Percentiles rank a stretch among this genome's conserved stretches.
These are phyloP conservation scores for Aphidius colemani DNA, from an alignment of 2,888 invertebrate species.

Conservation along the genomic window DNA sequence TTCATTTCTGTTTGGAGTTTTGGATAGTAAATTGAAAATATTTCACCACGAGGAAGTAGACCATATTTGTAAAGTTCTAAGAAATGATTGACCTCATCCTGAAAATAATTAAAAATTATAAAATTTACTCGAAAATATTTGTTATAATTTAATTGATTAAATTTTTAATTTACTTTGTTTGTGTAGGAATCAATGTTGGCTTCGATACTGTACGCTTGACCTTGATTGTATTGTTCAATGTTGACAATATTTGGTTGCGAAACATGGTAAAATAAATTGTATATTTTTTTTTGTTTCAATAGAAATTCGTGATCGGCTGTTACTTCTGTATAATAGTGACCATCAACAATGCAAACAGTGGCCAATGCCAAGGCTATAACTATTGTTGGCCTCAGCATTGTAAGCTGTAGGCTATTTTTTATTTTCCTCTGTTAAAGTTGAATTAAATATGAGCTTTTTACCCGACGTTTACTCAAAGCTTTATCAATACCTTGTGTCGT, in stretches of 20 bases:
- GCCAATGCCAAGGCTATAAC: constrained; percentile 41
- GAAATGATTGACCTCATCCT: constrained; percentile 55
- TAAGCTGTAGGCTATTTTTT: no score
- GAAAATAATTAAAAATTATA: constrained; percentile 23
- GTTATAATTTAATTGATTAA: neutral
- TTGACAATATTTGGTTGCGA: constrained; percentile 44
- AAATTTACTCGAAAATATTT: no score
- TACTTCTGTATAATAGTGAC: constrained; percentile 37
- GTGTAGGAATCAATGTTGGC: constrained; percentile 43
- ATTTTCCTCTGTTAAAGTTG: no score
- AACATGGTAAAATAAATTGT: constrained; percentile 48
- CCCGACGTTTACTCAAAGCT: constrained; percentile 15
- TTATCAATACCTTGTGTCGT: constrained; percentile 8
- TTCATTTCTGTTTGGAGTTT: constrained; percentile 47
- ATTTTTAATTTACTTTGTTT: constrained; percentile 41
- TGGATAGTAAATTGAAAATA: constrained; percentile 61
- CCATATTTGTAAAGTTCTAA: constrained; percentile 54
- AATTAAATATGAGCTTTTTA: neutral
- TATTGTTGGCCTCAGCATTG: constrained; percentile 39
- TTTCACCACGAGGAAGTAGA: constrained; percentile 61
- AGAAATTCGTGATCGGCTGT: constrained; percentile 49
- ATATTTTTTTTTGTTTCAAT: constrained; percentile 49
- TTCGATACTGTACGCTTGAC: constrained; percentile 43
- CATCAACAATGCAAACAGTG: constrained; percentile 38
- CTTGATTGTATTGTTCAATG: constrained; percentile 44